Evolutionary conservation across 1,140 invertebrate species (phyloP).

Genomic region (Drosophila jambulina): DNA sequence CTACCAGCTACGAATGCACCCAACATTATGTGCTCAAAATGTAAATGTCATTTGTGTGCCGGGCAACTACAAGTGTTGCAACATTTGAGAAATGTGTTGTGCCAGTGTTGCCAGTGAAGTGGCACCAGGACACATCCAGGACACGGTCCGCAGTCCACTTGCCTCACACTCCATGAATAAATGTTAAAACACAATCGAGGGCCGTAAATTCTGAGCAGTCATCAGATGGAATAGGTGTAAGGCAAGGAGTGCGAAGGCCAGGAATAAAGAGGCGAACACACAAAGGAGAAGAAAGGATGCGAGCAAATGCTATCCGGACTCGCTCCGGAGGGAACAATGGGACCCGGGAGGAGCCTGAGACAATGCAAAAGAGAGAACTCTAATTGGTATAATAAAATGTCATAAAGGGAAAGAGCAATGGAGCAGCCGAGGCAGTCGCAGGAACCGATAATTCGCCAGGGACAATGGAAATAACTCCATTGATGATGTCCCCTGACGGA

Average conservation of each 20-base stretch:
- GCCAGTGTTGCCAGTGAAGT: conserved; percentile 57
- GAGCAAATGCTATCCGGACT: conserved; percentile 14
- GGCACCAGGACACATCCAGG: conserved; percentile 26
- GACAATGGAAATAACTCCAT: conserved; percentile 44
- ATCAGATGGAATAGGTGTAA: conserved; percentile 67
- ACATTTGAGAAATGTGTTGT: conserved; percentile 73
- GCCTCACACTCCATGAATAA: conserved; percentile 65
- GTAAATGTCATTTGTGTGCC: conserved; percentile 77
- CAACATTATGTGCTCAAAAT: conserved; percentile 75
- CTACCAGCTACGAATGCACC: conserved; percentile 32
- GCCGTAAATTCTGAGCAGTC: conserved; percentile 75
- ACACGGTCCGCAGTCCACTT: conserved; percentile 19
- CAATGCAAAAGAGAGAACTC: conserved; percentile 46
- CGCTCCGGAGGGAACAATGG: conserved; percentile 42
- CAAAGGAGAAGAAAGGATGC: conserved; percentile 17
- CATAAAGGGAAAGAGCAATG: conserved; percentile 63
- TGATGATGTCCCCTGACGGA: conserved; percentile 35
- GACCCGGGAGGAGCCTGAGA: conserved; percentile 24
- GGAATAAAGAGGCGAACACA: background rate
- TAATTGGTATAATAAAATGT: conserved; percentile 83
- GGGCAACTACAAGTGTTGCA: conserved; percentile 68
- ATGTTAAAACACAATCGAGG: conserved; percentile 77
- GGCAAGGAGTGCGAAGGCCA: conserved; percentile 2
- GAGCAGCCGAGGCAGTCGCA: conserved; percentile 13
- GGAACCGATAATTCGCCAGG: conserved; percentile 37